Conservation (phyloP, 2,888 invertebrate genomes). For the Emmelina monodactyla region DNA sequence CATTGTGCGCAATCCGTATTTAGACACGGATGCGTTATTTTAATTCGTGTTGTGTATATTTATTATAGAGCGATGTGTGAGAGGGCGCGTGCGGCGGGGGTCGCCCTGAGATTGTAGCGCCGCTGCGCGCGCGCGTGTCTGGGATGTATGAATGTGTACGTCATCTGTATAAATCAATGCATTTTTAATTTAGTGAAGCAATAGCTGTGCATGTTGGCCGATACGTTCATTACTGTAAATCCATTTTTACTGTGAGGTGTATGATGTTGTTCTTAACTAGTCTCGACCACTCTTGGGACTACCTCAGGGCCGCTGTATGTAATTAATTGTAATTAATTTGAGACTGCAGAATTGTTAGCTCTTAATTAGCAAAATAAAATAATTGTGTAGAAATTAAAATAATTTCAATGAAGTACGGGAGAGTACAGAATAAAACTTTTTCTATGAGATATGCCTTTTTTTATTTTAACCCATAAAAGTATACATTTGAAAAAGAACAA, state of each 20-base stretch:
- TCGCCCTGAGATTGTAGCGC: slow-evolving; percentile 27
- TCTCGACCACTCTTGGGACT: slow-evolving; percentile 41
- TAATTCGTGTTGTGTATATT: slow-evolving; percentile 55
- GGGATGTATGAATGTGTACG: slow-evolving; percentile 18
- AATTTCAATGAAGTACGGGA: slow-evolving; percentile 46
- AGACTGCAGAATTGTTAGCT: slow-evolving; percentile 64
- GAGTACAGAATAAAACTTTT: slow-evolving; percentile 59
- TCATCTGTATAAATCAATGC: slow-evolving; percentile 46
- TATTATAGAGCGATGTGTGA: slow-evolving; percentile 35
- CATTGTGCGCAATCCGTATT: slow-evolving; percentile 25
- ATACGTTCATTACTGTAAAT: slow-evolving; percentile 26
- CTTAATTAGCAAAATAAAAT: slow-evolving; percentile 50
- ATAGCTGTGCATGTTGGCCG: slow-evolving; percentile 33
- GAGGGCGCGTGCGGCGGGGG: slow-evolving; percentile 32
- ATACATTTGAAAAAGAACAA: neutral
- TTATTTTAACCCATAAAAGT: slow-evolving; percentile 19
- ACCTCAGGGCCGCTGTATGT: slow-evolving; percentile 54
- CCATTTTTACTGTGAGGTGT: slow-evolving; percentile 16
- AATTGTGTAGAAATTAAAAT: slow-evolving; percentile 54
- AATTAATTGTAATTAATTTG: slow-evolving; percentile 59
- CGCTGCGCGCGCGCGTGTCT: slow-evolving; percentile 25
- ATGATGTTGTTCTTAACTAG: slow-evolving; percentile 23
- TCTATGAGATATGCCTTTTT: slow-evolving; percentile 37
- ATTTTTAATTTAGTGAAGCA: slow-evolving; percentile 50
- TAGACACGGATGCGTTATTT: slow-evolving; percentile 31